These are phyloP conservation scores for Eupithecia exiguata DNA, from an alignment of 2,888 invertebrate genomes.

Conservation along the genomic window DNA sequence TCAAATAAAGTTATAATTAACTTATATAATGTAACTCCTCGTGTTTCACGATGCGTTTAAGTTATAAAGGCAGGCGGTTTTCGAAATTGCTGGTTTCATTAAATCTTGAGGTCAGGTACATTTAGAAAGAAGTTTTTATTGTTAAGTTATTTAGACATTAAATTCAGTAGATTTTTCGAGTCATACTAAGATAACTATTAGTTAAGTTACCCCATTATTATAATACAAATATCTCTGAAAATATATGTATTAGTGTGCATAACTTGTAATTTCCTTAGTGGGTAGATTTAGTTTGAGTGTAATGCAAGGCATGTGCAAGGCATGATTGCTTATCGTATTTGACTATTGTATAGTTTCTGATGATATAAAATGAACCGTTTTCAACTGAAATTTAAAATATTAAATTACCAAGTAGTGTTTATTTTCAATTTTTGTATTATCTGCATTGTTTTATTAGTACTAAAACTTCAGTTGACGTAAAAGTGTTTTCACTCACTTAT, in stretches of 20 bases:
- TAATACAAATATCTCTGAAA: not conserved
- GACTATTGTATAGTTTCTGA: not conserved
- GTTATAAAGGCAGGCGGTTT: not conserved
- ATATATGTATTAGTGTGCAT: not conserved
- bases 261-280: not conserved
- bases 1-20: constrained; percentile 5
- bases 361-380: not conserved
- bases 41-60: not conserved
- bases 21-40: not conserved
- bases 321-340: not conserved
- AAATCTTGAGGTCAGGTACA: not conserved
- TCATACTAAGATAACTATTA: not conserved
- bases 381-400: not conserved
- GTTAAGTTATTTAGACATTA: not conserved
- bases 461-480: not conserved
- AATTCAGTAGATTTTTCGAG: constrained; percentile 1
- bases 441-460: not conserved
- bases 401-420: not conserved
- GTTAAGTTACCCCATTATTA: not conserved
- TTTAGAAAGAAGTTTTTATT: not conserved
- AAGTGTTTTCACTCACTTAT: not conserved
- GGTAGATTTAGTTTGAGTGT: not conserved
- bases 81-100: not conserved
- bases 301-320: too few relatives aligned
- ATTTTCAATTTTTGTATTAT: not conserved